These are phyloP conservation scores for Cynaeus angustus DNA, from an alignment of 2,888 invertebrate species.

Conservation along the genomic window DNA sequence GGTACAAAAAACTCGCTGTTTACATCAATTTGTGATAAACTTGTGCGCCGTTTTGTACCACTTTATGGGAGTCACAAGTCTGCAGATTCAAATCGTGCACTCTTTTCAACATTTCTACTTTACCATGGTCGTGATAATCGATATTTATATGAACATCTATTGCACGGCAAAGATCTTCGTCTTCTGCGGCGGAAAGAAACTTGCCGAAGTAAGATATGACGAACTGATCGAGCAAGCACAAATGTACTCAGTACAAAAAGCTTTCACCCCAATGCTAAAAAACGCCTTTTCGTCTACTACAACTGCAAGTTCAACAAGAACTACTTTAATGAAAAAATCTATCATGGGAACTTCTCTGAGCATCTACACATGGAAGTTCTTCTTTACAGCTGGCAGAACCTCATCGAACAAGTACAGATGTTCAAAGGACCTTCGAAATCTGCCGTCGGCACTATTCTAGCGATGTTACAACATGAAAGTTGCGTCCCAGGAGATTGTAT, in stretches of 20 bases:
- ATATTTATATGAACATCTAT: neutral
- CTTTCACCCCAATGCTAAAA: too few relatives aligned
- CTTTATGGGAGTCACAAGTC: constrained; percentile 3
- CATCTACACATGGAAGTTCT: constrained; percentile 23
- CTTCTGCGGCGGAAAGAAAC: constrained; percentile 16
- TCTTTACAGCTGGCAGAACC: constrained; percentile 21
- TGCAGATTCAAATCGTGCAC: neutral
- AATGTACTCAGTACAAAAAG: too few relatives aligned
- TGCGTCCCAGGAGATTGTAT: constrained; percentile 15
- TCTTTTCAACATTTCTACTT: neutral
- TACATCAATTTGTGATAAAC: too few relatives aligned
- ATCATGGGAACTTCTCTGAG: constrained; percentile 3
- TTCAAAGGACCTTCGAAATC: constrained; percentile 24
- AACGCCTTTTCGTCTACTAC: constrained; percentile 15
- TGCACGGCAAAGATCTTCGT: constrained; percentile 1
- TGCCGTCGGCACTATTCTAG: constrained; percentile 18
- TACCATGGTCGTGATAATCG: neutral
- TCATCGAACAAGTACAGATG: constrained; percentile 15
- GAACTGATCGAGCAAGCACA: constrained; percentile 10
- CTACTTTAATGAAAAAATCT: constrained; percentile 11
- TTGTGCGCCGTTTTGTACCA: neutral
- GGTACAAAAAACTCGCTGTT: too few relatives aligned
- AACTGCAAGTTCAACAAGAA: constrained; percentile 35
- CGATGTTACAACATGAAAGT: constrained; percentile 26
- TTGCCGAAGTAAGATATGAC: constrained; percentile 33